phyloP scores from a whole-genome alignment of 1,140 invertebrate genomes.

The Ectropis grisescens region DNA sequence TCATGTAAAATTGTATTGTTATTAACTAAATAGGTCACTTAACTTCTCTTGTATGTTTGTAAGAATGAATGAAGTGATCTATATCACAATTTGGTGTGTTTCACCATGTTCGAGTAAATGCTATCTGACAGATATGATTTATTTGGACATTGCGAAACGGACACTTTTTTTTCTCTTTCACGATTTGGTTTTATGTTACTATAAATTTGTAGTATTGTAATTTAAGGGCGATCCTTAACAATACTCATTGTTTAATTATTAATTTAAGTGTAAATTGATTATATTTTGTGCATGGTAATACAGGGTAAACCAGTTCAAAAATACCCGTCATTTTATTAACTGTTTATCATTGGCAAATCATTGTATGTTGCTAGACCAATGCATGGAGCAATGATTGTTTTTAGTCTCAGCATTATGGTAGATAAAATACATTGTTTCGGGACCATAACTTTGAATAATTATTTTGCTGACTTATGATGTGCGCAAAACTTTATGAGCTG shows the following conservation, averaged over 20 bases:
- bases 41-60: background rate
- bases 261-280: conserved; percentile 24
- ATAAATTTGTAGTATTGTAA: no score
- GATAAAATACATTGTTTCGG: conserved; percentile 13
- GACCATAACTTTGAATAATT: conserved; percentile 21
- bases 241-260: conserved; percentile 35
- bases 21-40: background rate
- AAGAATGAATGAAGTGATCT: no score
- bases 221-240: conserved; percentile 6
- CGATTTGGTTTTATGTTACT: no score
- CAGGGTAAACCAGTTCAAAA: conserved; percentile 24
- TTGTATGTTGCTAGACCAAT: background rate
- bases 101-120: conserved; percentile 1
- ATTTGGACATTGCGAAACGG: no score
- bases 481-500: no score
- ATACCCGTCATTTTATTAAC: conserved; percentile 17
- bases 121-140: no score
- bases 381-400: conserved; percentile 1
- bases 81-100: no score
- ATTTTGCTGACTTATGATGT: conserved; percentile 8
- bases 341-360: conserved; percentile 5
- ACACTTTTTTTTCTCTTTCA: no score
- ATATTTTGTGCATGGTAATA: conserved; percentile 28
- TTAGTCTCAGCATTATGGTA: background rate
- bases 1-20: conserved; percentile 16